These are phyloP conservation scores for Micrastur ruficollis DNA, from an alignment of 2,797 vertebrate species.

Conservation along the genomic window DNA sequence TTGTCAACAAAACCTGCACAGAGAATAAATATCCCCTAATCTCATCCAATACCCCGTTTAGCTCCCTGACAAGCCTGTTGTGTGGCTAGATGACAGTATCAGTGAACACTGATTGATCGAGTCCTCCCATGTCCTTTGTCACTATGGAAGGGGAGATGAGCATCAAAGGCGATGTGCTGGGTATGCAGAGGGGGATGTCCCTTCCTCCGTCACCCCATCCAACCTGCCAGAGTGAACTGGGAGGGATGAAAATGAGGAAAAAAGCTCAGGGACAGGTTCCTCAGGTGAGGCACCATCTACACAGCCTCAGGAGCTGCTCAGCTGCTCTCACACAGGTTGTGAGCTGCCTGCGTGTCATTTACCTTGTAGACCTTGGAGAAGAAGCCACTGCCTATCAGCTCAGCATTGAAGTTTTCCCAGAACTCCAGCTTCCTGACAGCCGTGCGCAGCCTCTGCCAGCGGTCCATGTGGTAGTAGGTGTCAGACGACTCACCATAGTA, in stretches of 20 bases:
- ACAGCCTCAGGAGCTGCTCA: neutral
- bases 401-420: constrained; percentile 85
- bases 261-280: neutral
- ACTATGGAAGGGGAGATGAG: neutral
- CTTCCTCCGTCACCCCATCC: neutral
- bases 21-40: neutral
- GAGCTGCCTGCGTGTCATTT: neutral
- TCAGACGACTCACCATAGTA: constrained; percentile 76
- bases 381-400: constrained; percentile 87
- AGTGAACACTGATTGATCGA: neutral
- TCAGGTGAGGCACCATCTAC: neutral
- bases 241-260: neutral
- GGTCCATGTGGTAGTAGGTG: constrained; percentile 80
- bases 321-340: neutral
- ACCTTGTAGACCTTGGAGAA: constrained; percentile 92
- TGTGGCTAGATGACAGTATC: neutral
- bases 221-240: neutral
- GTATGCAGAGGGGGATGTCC: neutral
- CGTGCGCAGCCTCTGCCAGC: constrained; percentile 82
- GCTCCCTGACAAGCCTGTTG: neutral
- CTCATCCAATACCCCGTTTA: neutral
- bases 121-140: neutral
- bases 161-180: neutral
- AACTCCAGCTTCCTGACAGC: constrained; percentile 86
- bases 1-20: neutral